Conservation (phyloP, 2,113 vertebrate species). For the Aplodontia rufa region DNA sequence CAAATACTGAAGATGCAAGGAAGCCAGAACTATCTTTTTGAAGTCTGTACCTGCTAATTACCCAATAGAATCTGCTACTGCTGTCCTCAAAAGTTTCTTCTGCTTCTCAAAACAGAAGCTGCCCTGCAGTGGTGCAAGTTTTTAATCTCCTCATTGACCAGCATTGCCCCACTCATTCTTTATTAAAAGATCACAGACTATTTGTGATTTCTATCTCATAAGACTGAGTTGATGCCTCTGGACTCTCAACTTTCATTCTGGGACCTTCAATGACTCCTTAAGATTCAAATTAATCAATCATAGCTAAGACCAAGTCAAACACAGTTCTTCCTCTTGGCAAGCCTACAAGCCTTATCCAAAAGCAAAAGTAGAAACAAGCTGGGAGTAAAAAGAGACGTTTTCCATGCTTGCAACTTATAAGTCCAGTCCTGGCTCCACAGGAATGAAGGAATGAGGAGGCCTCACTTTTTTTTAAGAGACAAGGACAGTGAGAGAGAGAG, state of each 20-base stretch:
- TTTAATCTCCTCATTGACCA: slow-evolving; percentile 13
- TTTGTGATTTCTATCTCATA: background rate
- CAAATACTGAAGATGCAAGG: background rate
- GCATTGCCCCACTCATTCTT: background rate
- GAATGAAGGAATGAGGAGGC: background rate
- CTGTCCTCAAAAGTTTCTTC: background rate
- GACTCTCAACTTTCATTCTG: background rate
- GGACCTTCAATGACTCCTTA: background rate
- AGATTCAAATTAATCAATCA: background rate
- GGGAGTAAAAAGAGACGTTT: background rate
- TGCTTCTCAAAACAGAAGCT: background rate
- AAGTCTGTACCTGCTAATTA: background rate
- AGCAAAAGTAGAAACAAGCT: background rate
- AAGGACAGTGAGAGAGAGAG: no score
- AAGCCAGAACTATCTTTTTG: background rate
- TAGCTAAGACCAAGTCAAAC: slow-evolving; percentile 24
- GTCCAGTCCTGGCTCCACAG: background rate
- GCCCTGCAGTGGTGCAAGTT: background rate
- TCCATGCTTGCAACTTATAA: background rate
- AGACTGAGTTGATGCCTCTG: background rate
- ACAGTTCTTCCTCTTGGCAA: background rate
- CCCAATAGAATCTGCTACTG: background rate
- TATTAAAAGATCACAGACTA: background rate
- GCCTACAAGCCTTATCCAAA: background rate
- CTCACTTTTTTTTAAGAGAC: no score